Base-by-base conservation (phyloP, 2,113 vertebrate species). In the Noturus placidus region DNA sequence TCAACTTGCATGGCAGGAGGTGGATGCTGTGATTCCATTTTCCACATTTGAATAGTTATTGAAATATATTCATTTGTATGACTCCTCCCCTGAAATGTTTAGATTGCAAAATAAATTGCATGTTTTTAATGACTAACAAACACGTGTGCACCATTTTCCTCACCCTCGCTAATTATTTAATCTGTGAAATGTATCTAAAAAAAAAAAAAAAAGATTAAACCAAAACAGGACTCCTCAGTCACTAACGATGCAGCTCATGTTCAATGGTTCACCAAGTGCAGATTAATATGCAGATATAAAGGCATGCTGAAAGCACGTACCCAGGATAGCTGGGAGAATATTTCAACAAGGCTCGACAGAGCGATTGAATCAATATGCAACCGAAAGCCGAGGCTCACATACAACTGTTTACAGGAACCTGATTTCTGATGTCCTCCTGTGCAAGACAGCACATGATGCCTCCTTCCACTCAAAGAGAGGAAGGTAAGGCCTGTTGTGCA, bases 1-100 rank as follows among this genome's bases (percentile, higher is more conserved):
- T 81, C 81, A 83, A 83, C 7, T 87, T 74, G 76, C 74, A 50
- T 46, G 20, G 42, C 52, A 56, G 86, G 81, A 67, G 70, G 38
- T 46, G 25, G 65, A 54, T 70, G 14, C 59, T 72, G 50, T 35
- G 46, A 83, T 83, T 85, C 38, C 56, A 35, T 77, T 87, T 83
- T 90, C 82, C 74, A 56, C 63, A 72, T 86, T 67, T 89, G 20
- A 87, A n/a, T n/a, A n/a, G n/a, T n/a, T n/a, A n/a, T n/a, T n/a
- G n/a, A n/a, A n/a, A n/a, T n/a, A n/a, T n/a, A n/a, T n/a, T 15
- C 25, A 38, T 83, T 83, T 88, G 42, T 52, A 61, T 79, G n/a
- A 88, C 76, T 61, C 82, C 63, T 81, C 30, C 57, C 67, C 27
- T 83, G 67, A 86, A 69, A 87, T 77, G 77, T 80, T 89, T 70